These are phyloP conservation scores for Macrotis lagotis DNA, from an alignment of 2,113 vertebrate species.

Conservation along the genomic window DNA sequence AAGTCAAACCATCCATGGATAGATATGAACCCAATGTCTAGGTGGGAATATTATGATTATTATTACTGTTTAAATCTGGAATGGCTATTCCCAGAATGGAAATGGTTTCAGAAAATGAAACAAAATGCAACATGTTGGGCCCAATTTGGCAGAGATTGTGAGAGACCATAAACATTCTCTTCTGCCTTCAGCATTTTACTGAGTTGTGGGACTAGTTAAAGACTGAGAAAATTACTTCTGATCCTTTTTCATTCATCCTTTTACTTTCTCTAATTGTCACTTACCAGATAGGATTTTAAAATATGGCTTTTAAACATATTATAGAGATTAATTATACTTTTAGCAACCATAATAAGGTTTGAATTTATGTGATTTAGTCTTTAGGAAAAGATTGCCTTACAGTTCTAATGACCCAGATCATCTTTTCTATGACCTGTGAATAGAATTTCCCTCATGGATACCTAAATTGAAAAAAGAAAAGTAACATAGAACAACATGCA, in stretches of 20 bases:
- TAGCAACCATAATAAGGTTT: slow-evolving; percentile 36
- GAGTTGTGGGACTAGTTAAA: neutral
- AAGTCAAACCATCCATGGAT: slow-evolving; percentile 56
- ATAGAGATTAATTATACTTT: slow-evolving; percentile 53
- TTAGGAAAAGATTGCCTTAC: slow-evolving; percentile 25
- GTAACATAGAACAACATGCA: neutral
- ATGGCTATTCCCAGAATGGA: slow-evolving; percentile 52
- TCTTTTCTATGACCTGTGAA: neutral
- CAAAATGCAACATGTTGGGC: slow-evolving; percentile 32
- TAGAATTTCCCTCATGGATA: neutral
- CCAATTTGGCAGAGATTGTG: neutral
- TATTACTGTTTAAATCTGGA: slow-evolving; percentile 51
- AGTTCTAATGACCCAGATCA: slow-evolving; percentile 23
- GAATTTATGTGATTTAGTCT: slow-evolving; percentile 40
- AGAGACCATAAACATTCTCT: neutral
- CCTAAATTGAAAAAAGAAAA: slow-evolving; percentile 1
- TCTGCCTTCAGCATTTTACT: neutral
- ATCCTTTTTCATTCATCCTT: neutral
- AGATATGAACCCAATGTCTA: slow-evolving; percentile 53
- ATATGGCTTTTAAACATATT: slow-evolving; percentile 38
- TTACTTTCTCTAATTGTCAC: slow-evolving; percentile 13
- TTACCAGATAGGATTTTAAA: slow-evolving; percentile 43
- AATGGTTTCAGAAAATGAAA: slow-evolving; percentile 61
- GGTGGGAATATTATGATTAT: slow-evolving; percentile 64
- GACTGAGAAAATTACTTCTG: neutral